Base-by-base conservation (phyloP, 2,888 invertebrate genomes). In the Dermolepida albohirtum region DNA sequence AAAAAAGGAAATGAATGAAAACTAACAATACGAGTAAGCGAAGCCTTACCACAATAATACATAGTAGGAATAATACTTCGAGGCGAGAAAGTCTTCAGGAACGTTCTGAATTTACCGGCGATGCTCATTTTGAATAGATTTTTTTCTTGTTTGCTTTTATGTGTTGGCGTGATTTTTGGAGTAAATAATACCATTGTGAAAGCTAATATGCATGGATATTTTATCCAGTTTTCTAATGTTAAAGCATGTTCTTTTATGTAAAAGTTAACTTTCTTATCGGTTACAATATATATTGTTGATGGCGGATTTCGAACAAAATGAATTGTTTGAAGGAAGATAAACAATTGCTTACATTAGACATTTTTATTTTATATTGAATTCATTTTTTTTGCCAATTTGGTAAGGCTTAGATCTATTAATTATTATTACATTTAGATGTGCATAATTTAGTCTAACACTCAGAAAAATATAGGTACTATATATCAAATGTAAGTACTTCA, bases 111-210 rank as follows among this genome's bases (percentile, higher is more conserved):
- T 57, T 57, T 57, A 57, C 43, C 43, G 27, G 43, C 43, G 55
- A 55, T 55, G 55, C n/a, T 55, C 22, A 55, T 55, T 43, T 57
- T 57, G 27, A 57, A 57, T 57, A 29, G 44, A n/a, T 43, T 43
- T 40, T 41, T 57, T 27, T 49, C 22, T 17, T 4, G 8, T 49
- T 22, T 57, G 17, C 14, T 7, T n/a, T 44, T 14, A 12, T 43
- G 57, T 57, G 12, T 12, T 16, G 16, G 8, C 14, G 47, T 47
- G 8, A 47, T 22, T 16, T 22, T 17, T 17, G 22, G n/a, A 5
- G 34, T 34, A 34, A 34, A 34, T 34, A 34, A 34, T 6, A 34
- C 34, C 34, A 52, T 52, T 34, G 29, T 39, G 51, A 52, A 52
- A 52, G 27, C 34, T 12, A 29, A 14, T 12, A 49, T 6, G 34